These are phyloP conservation scores for Amphiprion ocellaris DNA, from an alignment of 2,113 vertebrate species.

Conservation along the genomic window DNA sequence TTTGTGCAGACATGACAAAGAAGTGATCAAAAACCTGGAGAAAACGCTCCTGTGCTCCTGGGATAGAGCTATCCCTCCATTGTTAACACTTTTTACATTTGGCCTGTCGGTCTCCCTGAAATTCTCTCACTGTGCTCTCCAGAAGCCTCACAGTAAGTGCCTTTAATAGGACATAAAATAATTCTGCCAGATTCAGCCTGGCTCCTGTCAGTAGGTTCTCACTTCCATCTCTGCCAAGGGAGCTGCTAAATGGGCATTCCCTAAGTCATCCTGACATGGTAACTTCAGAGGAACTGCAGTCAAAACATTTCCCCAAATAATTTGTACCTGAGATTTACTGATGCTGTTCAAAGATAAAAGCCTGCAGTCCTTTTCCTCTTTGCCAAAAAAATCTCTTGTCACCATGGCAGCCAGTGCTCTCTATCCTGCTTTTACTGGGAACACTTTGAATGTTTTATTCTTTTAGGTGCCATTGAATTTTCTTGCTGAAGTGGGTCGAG, in stretches of 20 bases:
- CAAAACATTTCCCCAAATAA: slow-evolving; percentile 17
- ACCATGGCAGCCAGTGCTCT: slow-evolving; percentile 28
- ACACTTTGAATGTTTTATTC: slow-evolving; percentile 25
- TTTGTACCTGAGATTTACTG: slow-evolving; percentile 22
- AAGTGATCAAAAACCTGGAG: not conserved
- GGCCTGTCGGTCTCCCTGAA: slow-evolving; percentile 10
- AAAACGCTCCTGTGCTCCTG: not conserved
- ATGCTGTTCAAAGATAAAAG: slow-evolving; percentile 35
- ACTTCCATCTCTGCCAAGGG: slow-evolving; percentile 30
- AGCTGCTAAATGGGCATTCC: slow-evolving; percentile 10
- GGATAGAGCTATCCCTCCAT: not conserved
- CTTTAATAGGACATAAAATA: slow-evolving; percentile 18
- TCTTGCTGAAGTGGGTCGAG: not conserved
- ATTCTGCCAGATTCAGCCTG: not conserved
- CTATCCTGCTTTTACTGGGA: slow-evolving; percentile 15
- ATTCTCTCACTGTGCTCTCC: slow-evolving; percentile 1
- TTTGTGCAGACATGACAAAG: not conserved
- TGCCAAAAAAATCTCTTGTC: slow-evolving; percentile 40
- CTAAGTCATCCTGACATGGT: slow-evolving; percentile 24
- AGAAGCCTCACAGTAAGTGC: slow-evolving; percentile 9
- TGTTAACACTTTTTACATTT: not conserved
- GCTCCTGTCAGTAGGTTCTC: slow-evolving; percentile 10
- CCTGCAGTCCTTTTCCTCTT: not conserved
- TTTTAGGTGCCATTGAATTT: slow-evolving; percentile 8
- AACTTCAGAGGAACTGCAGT: slow-evolving; percentile 20